Base-by-base conservation (phyloP, 1,140 invertebrate species). In the Heliconius hewitsoni region DNA sequence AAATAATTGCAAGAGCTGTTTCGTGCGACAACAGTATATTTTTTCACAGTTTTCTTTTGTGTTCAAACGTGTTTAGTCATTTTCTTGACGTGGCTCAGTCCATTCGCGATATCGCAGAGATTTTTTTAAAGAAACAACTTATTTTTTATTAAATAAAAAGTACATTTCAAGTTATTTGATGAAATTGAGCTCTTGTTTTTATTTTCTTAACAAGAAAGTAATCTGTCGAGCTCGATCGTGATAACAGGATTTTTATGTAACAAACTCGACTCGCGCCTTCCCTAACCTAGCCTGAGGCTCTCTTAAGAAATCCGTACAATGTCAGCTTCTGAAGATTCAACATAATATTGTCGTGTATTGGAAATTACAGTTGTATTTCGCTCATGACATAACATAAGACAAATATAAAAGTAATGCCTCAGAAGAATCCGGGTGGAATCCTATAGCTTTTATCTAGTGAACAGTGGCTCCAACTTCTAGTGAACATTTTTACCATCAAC, bases 191-290 rank as follows among this genome's bases (percentile, higher is more conserved):
- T 91, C 91, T 90, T 94, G 89, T 91, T 92, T 81, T 91, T 87
- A 93, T 93, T 91, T 87, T 90, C 88, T 93, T 93, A 94, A 94
- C 93, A 92, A 91, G 92, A 92, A 93, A 93, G 89, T 93, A 93
- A 93, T 94, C 90, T 93, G 91, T 91, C 89, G 89, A 87, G 90
- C 87, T 89, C 84, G 90, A 86, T 88, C 84, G 88, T 89, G 90
- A 92, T 93, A 93, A 94, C 92, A 87, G 87, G 89, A 94, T 94
- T 94, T 93, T 94, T 94, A 90, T 93, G 91, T 94, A 91, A 92
- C 91, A 93, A 93, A 90, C 89, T 89, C 86, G 88, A 88, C 84
- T 93, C 89, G 88, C 91, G 91, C 92, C 92, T 90, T 90, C 93
- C 92, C 91, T 92, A 87, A 89, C 91, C 91, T 93, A 91, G 91